Evolutionary conservation across 2,113 vertebrate genomes (phyloP), one percentile per base, ranked within the genome.

Genomic region (Equus przewalskii): DNA sequence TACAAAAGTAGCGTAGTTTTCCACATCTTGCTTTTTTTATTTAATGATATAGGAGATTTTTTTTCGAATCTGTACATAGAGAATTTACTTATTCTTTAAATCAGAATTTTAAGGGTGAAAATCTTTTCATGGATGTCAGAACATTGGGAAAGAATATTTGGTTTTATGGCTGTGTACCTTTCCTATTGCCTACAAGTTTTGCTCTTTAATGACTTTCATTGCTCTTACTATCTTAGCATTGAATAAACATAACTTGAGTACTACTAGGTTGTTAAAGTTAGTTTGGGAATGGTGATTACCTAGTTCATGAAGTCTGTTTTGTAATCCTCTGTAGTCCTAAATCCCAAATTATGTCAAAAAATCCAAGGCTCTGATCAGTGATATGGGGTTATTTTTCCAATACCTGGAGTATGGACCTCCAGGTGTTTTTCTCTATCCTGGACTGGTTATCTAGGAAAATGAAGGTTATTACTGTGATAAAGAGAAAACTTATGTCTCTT

Each of bases 321-420:
- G 9, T 86, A 70, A 82, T 82, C n/a, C 78, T 26, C 6, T 79
- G 8, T 89, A n/a, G 30, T 93, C 67, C 24, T 60, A 44, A 89
- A 56, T 83, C 26, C 13, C 72, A 95, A 62, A 95, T 36, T 96
- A 36, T 83, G 24, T 83, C 51, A 87, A 91, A 95, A 88, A 96
- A 80, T 69, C 58, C 49, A 72, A 79, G 49, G 11, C 41, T 44
- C 13, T 86, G 26, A 56, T 87, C 44, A 70, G 3, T 91, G 69
- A 69, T 94, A 58, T 0, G 56, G 36, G 5, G 30, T 83, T 91
- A 44, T 78, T 93, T 92, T 95, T 89, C 49, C 41, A 70, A 1
- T 76, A 87, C 41, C 33, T 64, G 26, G 11, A 54, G 5, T 89
- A 4, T n/a, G 91, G 24, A 93, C 24, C 2, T 36, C 15, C 54